These are phyloP conservation scores for Laticauda colubrina DNA, from an alignment of 2,113 vertebrate species.

Conservation along the genomic window DNA sequence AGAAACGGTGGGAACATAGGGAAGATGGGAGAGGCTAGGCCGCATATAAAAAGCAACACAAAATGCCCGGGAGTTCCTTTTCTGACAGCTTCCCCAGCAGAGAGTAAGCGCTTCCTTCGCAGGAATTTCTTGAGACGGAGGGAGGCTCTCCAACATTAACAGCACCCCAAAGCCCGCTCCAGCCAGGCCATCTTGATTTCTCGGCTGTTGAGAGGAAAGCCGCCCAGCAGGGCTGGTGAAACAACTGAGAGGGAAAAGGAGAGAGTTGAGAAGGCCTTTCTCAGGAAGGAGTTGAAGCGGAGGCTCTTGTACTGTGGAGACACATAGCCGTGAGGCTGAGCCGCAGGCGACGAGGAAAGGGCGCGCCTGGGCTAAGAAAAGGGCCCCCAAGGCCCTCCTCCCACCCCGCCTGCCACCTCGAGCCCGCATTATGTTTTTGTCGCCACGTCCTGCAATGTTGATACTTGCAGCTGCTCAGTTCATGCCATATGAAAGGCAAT, in stretches of 20 bases:
- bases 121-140: not conserved
- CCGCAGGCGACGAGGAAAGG: not conserved
- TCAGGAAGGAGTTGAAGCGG: not conserved
- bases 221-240: not conserved
- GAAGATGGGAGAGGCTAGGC: not conserved
- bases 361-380: not conserved
- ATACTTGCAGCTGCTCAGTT: not conserved
- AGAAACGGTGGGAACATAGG: not conserved
- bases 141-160: constrained; percentile 55
- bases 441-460: not conserved
- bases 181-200: constrained; percentile 60
- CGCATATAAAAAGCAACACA: not conserved
- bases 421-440: not conserved
- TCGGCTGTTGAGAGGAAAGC: constrained; percentile 39
- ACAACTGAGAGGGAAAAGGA: not conserved
- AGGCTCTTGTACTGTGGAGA: not conserved
- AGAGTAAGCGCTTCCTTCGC: not conserved
- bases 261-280: not conserved
- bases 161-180: constrained; percentile 59
- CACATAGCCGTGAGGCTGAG: not conserved
- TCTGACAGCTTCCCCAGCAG: fast-evolving
- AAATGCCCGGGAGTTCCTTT: no score
- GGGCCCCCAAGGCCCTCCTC: no score
- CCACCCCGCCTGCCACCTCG: not conserved
- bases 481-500: not conserved